Percentiles rank a stretch among this genome's conserved stretches.
These are phyloP conservation scores for Zaprionus vittiger DNA, from an alignment of 1,140 invertebrate species.

Conservation along the genomic window DNA sequence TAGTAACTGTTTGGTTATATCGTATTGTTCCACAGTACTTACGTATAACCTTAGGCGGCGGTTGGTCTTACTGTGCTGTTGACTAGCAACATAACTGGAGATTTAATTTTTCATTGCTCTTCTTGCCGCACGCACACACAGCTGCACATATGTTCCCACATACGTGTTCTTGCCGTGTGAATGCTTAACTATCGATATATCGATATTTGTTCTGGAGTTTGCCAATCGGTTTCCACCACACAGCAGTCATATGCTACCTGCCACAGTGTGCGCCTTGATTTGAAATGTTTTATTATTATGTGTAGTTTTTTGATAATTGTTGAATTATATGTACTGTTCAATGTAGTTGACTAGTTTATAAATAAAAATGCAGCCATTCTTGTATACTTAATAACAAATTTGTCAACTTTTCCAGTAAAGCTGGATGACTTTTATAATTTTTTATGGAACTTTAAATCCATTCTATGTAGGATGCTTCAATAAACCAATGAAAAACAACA, in stretches of 20 bases:
- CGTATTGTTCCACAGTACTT: not conserved
- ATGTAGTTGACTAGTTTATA: no score
- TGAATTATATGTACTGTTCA: no score
- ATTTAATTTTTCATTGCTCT: conserved; percentile 38
- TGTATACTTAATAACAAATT: no score
- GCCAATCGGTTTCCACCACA: conserved; percentile 1
- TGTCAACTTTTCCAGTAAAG: no score
- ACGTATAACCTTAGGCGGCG: conserved; percentile 29
- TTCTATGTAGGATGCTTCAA: no score
- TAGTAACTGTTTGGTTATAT: not conserved
- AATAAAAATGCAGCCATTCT: no score
- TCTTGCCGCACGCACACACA: conserved; percentile 33
- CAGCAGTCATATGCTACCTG: not conserved
- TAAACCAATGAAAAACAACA: no score
- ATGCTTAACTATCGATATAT: conserved; percentile 12
- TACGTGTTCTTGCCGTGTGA: conserved; percentile 35
- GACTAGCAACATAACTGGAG: conserved; percentile 23
- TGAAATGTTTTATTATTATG: not conserved
- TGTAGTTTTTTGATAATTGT: not conserved
- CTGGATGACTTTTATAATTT: no score
- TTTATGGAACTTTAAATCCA: no score
- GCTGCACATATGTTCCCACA: conserved; percentile 3
- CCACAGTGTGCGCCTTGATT: not conserved
- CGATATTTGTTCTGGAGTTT: not conserved
- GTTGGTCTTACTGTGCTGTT: conserved; percentile 24